Evolutionary conservation across 23 tunicate genomes (phyloP).

Genomic region (Diplosoma virens): DNA sequence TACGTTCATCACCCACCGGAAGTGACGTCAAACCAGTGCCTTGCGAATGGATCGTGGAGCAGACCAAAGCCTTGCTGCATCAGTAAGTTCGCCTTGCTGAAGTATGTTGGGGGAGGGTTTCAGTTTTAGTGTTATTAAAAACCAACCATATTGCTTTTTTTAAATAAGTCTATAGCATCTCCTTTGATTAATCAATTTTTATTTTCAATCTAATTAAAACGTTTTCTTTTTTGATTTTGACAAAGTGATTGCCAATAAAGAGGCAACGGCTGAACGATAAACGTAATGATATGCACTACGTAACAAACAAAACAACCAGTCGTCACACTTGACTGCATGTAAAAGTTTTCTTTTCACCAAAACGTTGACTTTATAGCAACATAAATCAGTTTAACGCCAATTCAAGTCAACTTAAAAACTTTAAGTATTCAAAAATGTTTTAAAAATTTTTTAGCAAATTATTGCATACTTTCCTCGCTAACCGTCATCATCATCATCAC

Average conservation of each 20-base stretch:
- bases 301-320: too few species aligned
- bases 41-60: conserved; percentile 16
- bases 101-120: too few species aligned
- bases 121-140: too few species aligned
- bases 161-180: too few species aligned
- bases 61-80: conserved; percentile 19
- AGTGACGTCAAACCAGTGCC: neutral
- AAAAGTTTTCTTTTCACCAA: neutral
- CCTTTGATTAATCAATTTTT: too few species aligned
- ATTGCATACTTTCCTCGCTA: neutral
- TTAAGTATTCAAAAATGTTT: neutral
- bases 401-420: neutral
- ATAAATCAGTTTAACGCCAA: neutral
- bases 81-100: conserved; percentile 9
- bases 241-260: too few species aligned
- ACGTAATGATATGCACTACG: too few species aligned
- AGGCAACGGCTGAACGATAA: too few species aligned
- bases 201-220: too few species aligned
- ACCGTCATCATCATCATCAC: neutral
- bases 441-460: neutral
- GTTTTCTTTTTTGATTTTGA: too few species aligned
- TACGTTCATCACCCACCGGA: conserved; percentile 2
- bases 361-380: neutral
- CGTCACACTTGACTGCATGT: too few species aligned
- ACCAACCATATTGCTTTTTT: too few species aligned